These are phyloP conservation scores for Himalopsyche kuldschensis DNA, from an alignment of 2,888 invertebrate genomes.

Conservation along the genomic window DNA sequence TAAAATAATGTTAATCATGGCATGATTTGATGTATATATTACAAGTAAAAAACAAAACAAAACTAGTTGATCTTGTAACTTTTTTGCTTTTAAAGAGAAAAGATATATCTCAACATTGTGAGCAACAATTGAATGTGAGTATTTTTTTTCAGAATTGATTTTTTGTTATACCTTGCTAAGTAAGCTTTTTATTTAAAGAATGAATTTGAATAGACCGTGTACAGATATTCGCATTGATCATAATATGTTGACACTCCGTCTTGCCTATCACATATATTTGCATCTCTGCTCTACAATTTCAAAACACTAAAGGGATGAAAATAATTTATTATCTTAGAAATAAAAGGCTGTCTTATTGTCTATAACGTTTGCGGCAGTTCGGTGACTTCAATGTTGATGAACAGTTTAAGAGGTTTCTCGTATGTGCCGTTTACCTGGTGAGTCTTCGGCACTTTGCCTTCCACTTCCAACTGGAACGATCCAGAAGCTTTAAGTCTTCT, in stretches of 20 bases:
- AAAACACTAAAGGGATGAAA: not conserved
- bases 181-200: too few species aligned
- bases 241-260: not conserved
- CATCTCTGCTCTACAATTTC: not conserved
- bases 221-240: too few species aligned
- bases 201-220: too few species aligned
- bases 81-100: too few species aligned
- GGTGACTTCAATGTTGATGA: conserved; percentile 53
- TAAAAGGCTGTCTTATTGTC: not conserved
- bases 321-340: not conserved
- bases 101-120: too few species aligned
- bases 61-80: too few species aligned
- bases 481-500: conserved; percentile 58
- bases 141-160: too few species aligned
- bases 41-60: too few species aligned
- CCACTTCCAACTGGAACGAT: conserved; percentile 60
- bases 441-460: conserved; percentile 49
- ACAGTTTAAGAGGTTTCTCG: conserved; percentile 59
- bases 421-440: conserved; percentile 48
- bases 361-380: conserved; percentile 43
- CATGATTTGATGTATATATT: too few species aligned
- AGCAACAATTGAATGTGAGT: too few species aligned
- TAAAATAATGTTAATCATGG: too few species aligned
- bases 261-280: not conserved
- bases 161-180: too few species aligned